These are phyloP conservation scores for Spongilla lacustris DNA, from an alignment of 37 sponge, comb jelly and placozoan species.

Conservation along the genomic window DNA sequence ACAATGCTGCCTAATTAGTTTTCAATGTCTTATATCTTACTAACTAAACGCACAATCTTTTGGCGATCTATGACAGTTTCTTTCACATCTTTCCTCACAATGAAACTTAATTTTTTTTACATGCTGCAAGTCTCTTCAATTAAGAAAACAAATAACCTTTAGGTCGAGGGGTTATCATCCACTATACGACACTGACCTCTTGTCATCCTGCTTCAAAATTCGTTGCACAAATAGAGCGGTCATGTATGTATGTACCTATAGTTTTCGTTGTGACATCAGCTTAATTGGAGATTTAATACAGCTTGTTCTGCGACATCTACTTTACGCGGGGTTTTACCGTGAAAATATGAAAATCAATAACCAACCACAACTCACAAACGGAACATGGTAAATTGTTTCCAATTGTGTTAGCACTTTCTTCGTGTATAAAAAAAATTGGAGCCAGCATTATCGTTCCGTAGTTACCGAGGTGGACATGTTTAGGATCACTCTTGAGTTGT, in stretches of 20 bases:
- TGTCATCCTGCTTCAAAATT: constrained; percentile 1
- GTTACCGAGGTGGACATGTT: neutral
- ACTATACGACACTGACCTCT: neutral
- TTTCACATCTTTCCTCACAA: neutral
- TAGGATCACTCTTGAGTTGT: neutral
- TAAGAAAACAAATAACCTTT: neutral
- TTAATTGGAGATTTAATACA: neutral
- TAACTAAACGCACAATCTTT: neutral
- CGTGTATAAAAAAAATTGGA: neutral
- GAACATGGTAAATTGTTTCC: neutral
- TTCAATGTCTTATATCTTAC: neutral
- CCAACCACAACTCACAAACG: neutral
- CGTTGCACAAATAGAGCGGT: neutral
- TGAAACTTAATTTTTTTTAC: neutral
- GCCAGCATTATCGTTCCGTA: neutral
- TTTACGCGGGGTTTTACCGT: neutral
- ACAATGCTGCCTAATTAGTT: neutral
- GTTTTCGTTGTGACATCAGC: neutral
- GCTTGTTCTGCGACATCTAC: neutral
- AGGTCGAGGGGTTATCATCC: neutral
- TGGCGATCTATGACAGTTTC: neutral
- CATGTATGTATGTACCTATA: neutral
- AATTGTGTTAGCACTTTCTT: neutral
- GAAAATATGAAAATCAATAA: neutral
- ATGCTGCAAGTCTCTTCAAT: neutral